A percentile compares a stretch with the other conserved stretches of the same genome.
These are phyloP conservation scores for Bombyx mandarina DNA, from an alignment of 1,140 invertebrate species.

Conservation along the genomic window DNA sequence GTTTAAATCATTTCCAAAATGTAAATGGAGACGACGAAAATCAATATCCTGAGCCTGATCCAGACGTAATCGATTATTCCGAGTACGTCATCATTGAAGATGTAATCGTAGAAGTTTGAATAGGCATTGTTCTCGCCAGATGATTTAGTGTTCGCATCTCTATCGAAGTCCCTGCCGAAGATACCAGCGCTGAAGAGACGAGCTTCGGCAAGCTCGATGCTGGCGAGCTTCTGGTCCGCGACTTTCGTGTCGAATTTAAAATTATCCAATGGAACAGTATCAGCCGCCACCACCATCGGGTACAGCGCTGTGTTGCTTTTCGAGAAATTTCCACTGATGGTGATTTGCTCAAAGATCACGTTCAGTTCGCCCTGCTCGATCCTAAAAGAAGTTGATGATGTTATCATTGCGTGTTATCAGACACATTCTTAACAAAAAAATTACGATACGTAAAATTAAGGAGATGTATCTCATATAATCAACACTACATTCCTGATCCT, in stretches of 20 bases:
- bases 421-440: too few species aligned
- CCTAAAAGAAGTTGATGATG: too few species aligned
- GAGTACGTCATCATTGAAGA: constrained; percentile 40
- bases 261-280: constrained; percentile 17
- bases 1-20: constrained; percentile 62
- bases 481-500: too few species aligned
- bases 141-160: constrained; percentile 24
- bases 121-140: constrained; percentile 10
- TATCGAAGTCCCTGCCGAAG: constrained; percentile 36
- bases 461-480: too few species aligned
- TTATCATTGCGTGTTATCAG: too few species aligned
- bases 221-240: neutral
- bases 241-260: constrained; percentile 21
- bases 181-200: constrained; percentile 33
- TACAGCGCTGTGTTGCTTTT: constrained; percentile 29
- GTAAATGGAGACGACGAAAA: constrained; percentile 57
- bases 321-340: constrained; percentile 37
- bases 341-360: constrained; percentile 36
- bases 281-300: constrained; percentile 32
- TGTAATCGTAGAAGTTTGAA: constrained; percentile 25
- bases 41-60: constrained; percentile 47
- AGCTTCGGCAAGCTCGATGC: constrained; percentile 20
- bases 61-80: constrained; percentile 56
- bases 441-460: too few species aligned
- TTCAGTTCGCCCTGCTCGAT: neutral